Evolutionary conservation across 2,888 invertebrate genomes (phyloP), one percentile per base, ranked within the genome.

Genomic region (Phortica magna): DNA sequence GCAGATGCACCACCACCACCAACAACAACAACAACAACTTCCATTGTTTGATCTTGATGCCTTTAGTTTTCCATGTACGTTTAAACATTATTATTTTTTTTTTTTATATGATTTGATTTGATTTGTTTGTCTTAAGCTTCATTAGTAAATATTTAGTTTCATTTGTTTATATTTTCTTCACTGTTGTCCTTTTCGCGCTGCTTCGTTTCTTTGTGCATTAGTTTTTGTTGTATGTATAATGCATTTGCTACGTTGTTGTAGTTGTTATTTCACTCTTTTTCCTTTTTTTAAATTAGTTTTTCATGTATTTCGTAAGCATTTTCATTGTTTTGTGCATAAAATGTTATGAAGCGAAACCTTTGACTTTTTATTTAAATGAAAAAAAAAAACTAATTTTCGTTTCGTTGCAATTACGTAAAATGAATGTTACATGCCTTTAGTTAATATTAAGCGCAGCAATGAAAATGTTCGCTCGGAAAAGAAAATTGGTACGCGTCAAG

Each of bases 401-500:
- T 31, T 31, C 31, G 31, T 31, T 31, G 31, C 74, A 79, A 70
- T 42, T 31, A 31, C 31, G 5, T 31, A 31, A 31, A 31, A 31
- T 31, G 59, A 57, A 65, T 14, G 7, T 19, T 73, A n/a, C 31
- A 31, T 31, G 31, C 31, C 31, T 31, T 31, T 31, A 31, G 31
- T 31, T 31, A 31, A 0, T 31, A 53, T 53, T 53, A 2, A 10
- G 53, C 17, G 41, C 65, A 65, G 65, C 65, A 39, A n/a, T 17
- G 64, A 31, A 67, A 48, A 48, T 41, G 53, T 2, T 22, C 14
- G 48, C 10, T 10, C 9, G 39, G 41, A 70, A 73, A 71, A 81
- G 83, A 83, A 85, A 81, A 86, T 61, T 17, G 39, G 65, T 9
- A 59, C n/a, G 59, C 59, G 84, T 82, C 86, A 87, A 87, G 85